Base-by-base conservation (phyloP, 2,888 invertebrate genomes). In the Lycocerus yunnanus region DNA sequence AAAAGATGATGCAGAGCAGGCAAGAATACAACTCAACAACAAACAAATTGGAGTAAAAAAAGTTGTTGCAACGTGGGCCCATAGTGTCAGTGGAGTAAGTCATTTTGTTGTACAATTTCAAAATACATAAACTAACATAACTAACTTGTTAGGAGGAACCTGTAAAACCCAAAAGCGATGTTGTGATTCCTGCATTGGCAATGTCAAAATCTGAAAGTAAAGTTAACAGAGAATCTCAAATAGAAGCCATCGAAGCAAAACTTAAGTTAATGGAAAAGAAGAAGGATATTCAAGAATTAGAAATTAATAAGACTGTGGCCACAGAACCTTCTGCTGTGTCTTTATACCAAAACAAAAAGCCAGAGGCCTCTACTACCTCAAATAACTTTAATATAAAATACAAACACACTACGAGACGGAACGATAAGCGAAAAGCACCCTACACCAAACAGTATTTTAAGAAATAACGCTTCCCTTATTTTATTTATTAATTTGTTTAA, bases 161-260 rank as follows among this genome's bases (percentile, higher is more conserved):
- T 79, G 93, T 94, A 60, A 93, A 92, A 83, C 91, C 93, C 1
- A 94, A 93, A 84, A 92, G 92, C 58, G 92, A 93, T 84, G 87
- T 95, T 59, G 92, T 93, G 69, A 95, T 95, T 79, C 93, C 95
- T 18, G 95, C 92, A 0, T 84, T 95, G 77, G 93, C 93, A 0
- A 93, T 94, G 68, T 87, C 89, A 20, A 89, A 90, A 81, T 87
- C 87, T 73, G 88, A 89, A 74, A 88, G 92, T 83, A 93, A 92
- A 86, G 87, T 92, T 2, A 95, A 95, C 84, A 92, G 93, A 81
- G 91, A 93, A 83, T 92, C 93, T 9, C 94, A 95, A 71, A 96
- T 97, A 79, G 94, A 94, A 84, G 95, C 95, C 0, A 96, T 97
- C 75, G 96, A 96, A 85, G 94, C 95, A 0, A 96, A 97, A 86